A percentile compares a stretch with the other conserved stretches of the same genome.
phyloP scores from a whole-genome alignment of 2,797 vertebrate genomes.

The Lepilemur ruficaudatus region DNA sequence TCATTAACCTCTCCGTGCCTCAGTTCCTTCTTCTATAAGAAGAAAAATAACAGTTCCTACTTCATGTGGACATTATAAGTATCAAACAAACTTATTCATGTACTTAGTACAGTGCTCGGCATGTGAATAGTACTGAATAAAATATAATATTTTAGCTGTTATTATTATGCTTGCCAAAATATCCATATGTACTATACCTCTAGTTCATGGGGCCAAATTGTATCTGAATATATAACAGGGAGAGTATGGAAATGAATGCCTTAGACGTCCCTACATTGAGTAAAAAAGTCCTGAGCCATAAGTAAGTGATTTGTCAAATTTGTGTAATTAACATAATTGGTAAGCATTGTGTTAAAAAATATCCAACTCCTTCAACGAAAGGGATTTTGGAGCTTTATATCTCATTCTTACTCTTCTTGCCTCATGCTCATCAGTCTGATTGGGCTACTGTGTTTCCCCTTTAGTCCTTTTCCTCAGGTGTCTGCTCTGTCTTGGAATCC shows the following conservation, averaged over 20 bases:
- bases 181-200: neutral
- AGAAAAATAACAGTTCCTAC: neutral
- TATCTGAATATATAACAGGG: neutral
- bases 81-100: neutral
- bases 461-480: neutral
- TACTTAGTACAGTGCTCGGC: neutral
- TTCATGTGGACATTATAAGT: neutral
- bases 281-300: neutral
- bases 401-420: neutral
- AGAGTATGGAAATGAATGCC: neutral
- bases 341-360: constrained; percentile 23
- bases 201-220: neutral
- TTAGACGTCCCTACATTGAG: neutral
- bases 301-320: neutral
- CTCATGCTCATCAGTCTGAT: neutral
- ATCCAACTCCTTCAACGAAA: neutral
- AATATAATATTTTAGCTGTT: neutral
- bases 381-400: neutral
- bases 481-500: neutral
- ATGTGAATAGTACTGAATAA: neutral
- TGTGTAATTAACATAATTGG: constrained; percentile 1
- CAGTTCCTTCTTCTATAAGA: neutral
- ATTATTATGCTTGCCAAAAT: neutral
- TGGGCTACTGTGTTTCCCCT: neutral
- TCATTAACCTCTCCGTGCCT: neutral